Conservation (phyloP, 2,113 vertebrate species). For the Oncorhynchus keta region DNA sequence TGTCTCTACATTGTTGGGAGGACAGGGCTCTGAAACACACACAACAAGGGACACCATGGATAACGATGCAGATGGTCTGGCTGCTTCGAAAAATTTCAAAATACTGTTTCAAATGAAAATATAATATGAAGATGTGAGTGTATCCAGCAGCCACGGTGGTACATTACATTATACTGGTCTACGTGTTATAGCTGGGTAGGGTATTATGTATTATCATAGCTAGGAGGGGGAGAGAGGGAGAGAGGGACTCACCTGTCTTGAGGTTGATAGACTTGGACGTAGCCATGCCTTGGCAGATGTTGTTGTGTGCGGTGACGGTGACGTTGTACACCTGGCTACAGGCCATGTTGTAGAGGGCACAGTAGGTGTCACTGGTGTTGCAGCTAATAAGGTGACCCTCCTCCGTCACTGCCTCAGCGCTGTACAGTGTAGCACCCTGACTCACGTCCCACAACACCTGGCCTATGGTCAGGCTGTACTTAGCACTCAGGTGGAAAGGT, state of each 20-base stretch:
- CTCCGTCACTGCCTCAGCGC: slow-evolving; percentile 47
- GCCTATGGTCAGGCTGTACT: slow-evolving; percentile 55
- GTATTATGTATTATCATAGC: not conserved
- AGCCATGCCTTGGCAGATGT: slow-evolving; percentile 48
- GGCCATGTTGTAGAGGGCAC: slow-evolving; percentile 52
- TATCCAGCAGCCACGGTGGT: not conserved
- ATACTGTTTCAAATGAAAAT: too few relatives aligned
- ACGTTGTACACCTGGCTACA: slow-evolving; percentile 72
- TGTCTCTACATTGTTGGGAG: slow-evolving; percentile 55
- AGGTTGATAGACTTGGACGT: slow-evolving; percentile 39
- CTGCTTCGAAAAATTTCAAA: not conserved
- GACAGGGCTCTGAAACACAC: slow-evolving; percentile 71
- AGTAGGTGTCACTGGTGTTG: slow-evolving; percentile 59
- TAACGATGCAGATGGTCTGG: not conserved
- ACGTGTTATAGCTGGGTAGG: not conserved
- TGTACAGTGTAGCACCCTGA: slow-evolving; percentile 60
- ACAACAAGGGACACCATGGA: not conserved
- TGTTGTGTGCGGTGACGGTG: slow-evolving; percentile 62
- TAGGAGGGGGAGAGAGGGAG: too few relatives aligned
- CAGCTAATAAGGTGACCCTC: slow-evolving; percentile 61
- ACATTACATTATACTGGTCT: not conserved
- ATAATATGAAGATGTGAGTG: too few relatives aligned
- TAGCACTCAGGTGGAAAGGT: slow-evolving; percentile 47
- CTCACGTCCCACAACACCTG: slow-evolving; percentile 66
- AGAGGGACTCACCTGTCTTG: slow-evolving; percentile 64